These are phyloP conservation scores for Plecturocebus donacophilus DNA, from an alignment of 2,113 vertebrate species.

Conservation along the genomic window DNA sequence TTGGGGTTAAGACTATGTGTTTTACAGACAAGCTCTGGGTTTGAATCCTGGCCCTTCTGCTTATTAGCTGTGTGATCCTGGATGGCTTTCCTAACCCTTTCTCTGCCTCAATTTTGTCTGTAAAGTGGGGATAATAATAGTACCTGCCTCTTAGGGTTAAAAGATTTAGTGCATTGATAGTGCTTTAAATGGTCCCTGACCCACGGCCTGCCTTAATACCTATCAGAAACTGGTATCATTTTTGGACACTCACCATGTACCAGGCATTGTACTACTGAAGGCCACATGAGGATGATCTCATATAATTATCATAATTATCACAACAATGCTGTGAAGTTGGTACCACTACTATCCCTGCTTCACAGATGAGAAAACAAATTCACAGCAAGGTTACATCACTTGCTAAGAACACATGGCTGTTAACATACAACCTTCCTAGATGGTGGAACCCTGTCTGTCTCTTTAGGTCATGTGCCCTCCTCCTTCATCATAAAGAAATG, in stretches of 20 bases:
- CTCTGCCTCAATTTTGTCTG: slow-evolving; percentile 17
- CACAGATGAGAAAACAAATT: neutral
- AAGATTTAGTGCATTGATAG: neutral
- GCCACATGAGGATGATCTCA: neutral
- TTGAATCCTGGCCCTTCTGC: neutral
- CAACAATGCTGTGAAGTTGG: neutral
- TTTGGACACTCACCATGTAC: neutral
- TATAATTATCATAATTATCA: neutral
- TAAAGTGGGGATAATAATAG: neutral
- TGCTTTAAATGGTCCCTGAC: neutral
- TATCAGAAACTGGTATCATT: neutral
- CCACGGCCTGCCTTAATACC: neutral
- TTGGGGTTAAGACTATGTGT: neutral
- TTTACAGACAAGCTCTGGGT: neutral
- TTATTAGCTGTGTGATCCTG: neutral
- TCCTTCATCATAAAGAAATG: neutral
- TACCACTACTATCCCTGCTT: neutral
- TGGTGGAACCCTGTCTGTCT: neutral
- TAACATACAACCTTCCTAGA: neutral
- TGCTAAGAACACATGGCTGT: neutral
- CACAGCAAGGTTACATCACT: neutral
- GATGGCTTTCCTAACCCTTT: neutral
- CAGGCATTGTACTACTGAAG: neutral
- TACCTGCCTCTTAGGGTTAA: neutral
- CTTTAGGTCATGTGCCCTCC: neutral